Base-by-base conservation (phyloP, 2,888 invertebrate genomes). In the Melinaea menophilus region DNA sequence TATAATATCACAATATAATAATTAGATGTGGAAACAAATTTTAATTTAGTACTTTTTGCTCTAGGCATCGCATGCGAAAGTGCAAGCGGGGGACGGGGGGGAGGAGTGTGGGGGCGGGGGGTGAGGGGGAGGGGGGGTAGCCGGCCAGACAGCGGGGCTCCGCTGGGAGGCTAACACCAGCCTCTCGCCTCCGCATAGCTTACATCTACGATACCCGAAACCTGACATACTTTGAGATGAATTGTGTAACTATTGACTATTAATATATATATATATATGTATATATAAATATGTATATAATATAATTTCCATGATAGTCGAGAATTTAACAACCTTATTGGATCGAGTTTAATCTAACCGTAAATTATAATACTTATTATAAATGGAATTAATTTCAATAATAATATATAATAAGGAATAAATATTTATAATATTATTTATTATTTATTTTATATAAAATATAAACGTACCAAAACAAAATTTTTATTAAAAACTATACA, bases 101-200 rank as follows among this genome's bases (percentile, higher is more conserved):
- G 34, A 41, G 56, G 48, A 31, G 7, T 22, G 56, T 54, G 64
- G 61, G 63, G 56, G 73, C 71, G 67, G 71, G 68, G 71, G 74
- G 69, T 68, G 71, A 71, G 71, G 75, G 69, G 69, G 67, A 73
- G 75, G 74, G 78, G 76, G 78, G 77, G 76, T 72, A 78, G 81
- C 80, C 85, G 80, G 88, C 87, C 90, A 91, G 91, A 91, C 91
- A 91, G 91, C 91, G 91, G 85, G 91, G 91, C 91, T 90, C 91
- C 91, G 85, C 82, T 88, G 90, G 91, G 90, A 88, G 88, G 88
- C 86, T 81, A 87, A 75, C 86, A 86, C 80, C 88, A 88, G 82
- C 88, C 86, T 89, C 69, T 87, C 87, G 81, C 88, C 85, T 88
- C 71, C 87, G 86, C 90, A 87, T 75, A 81, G 85, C 77, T 78